Evolutionary conservation across 2,888 invertebrate species (phyloP), one percentile per base, ranked within the genome.

Genomic region (Suillia variegata): DNA sequence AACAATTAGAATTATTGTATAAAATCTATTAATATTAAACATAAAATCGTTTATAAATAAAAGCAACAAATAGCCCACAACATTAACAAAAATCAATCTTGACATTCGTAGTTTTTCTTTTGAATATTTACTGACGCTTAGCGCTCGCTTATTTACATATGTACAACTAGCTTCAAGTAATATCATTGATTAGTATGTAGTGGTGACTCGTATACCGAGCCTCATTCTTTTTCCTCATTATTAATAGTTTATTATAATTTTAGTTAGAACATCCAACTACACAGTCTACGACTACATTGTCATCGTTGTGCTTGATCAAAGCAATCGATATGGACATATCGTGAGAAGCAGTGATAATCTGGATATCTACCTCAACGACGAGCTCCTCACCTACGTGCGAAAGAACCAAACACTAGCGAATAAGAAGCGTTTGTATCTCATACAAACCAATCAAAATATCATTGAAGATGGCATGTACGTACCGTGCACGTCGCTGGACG

Each of bases 291-390:
- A 60, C 18, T 62, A 65, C 17, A 60, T 65, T 42, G 54, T 33
- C 2, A 13, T 65, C 13, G 38, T 65, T 17, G 55, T 63, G 22
- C 51, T 65, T 52, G 65, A 65, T 34, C 62, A 65, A 24, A 51
- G 42, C 15, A 60, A 58, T 24, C 3, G 26, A 6, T 58, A 49
- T 38, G 26, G 33, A 13, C 50, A 55, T 22, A 38, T 58, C 48
- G 24, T 65, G 33, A 6, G 15, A 18, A 62, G 60, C 8, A 31
- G 22, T 3, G 63, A 62, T 55, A 47, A 56, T n/a, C 8, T n/a
- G 47, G 18, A 52, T n/a, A 24, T 65, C 21, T 22, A 54, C 0
- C 15, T 63, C 8, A n/a, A 63, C 42, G 34, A 58, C 3, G 60
- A 65, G 58, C 50, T 63, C 20, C 24, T 65, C 6, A 61, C 60